phyloP scores from a whole-genome alignment of 2,888 invertebrate species.

The Troides aeacus region DNA sequence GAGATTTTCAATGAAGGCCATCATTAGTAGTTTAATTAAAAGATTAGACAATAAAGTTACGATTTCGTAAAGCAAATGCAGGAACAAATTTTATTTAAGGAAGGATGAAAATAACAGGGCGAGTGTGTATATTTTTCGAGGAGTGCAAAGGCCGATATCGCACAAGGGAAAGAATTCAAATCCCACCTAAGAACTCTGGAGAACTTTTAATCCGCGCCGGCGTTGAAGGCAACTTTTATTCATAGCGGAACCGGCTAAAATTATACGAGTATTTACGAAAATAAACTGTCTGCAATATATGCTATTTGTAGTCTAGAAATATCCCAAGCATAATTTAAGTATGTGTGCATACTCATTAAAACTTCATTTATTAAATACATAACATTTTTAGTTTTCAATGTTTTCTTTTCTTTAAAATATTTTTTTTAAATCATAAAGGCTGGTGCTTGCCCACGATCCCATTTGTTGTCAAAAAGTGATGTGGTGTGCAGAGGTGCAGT shows the following conservation, averaged over 20 bases:
- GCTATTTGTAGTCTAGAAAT: slow-evolving; percentile 12
- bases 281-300: slow-evolving; percentile 19
- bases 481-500: too few relatives aligned
- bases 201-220: slow-evolving; percentile 35
- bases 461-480: too few relatives aligned
- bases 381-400: too few relatives aligned
- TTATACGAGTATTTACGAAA: slow-evolving; percentile 19
- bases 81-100: slow-evolving; percentile 16
- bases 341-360: neutral
- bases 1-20: too few relatives aligned
- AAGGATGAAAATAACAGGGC: slow-evolving; percentile 1
- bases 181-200: slow-evolving; percentile 35
- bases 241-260: slow-evolving; percentile 23
- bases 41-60: neutral
- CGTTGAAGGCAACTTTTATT: slow-evolving; percentile 27
- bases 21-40: neutral
- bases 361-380: too few relatives aligned
- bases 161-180: slow-evolving; percentile 38
- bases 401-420: too few relatives aligned
- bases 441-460: too few relatives aligned
- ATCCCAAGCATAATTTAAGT: neutral
- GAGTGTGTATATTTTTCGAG: slow-evolving; percentile 31
- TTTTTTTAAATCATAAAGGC: too few relatives aligned
- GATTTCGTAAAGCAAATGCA: slow-evolving; percentile 29
- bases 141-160: slow-evolving; percentile 40